phyloP scores from a whole-genome alignment of 2,113 vertebrate species.

The Syngnathus scovelli region DNA sequence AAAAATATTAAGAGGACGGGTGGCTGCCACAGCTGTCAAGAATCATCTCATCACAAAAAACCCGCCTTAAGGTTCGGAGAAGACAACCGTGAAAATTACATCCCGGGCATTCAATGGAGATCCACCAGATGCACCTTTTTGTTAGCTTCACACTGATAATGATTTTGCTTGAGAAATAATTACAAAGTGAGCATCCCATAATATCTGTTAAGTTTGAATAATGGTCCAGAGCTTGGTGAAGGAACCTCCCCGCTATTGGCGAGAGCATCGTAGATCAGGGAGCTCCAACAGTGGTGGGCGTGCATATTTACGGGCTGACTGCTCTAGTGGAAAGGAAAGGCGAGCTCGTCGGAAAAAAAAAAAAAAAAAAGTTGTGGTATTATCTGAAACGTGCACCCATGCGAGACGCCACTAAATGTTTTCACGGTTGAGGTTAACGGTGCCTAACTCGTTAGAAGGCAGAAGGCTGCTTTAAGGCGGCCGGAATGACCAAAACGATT shows the following conservation, averaged over 20 bases:
- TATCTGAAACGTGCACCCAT: constrained; percentile 18
- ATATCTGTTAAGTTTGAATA: constrained; percentile 42
- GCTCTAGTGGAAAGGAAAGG: constrained; percentile 7
- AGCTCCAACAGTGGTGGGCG: constrained; percentile 25
- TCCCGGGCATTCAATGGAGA: constrained; percentile 31
- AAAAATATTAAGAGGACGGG: constrained; percentile 26
- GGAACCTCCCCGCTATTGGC: constrained; percentile 29
- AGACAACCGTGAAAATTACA: constrained; percentile 56
- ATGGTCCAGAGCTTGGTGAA: constrained; percentile 23
- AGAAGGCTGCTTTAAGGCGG: constrained; percentile 31
- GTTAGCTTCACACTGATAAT: constrained; percentile 38
- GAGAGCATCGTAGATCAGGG: constrained; percentile 35
- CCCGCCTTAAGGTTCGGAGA: constrained; percentile 22
- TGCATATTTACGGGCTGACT: constrained; percentile 11
- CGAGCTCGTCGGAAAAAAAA: not conserved
- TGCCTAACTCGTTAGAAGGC: constrained; percentile 20
- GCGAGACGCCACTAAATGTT: not conserved
- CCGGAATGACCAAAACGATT: constrained; percentile 48
- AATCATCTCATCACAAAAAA: constrained; percentile 53
- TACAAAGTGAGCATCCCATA: constrained; percentile 55
- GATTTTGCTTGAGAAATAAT: constrained; percentile 58
- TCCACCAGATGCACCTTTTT: not conserved
- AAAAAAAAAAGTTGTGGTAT: not conserved
- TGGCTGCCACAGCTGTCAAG: constrained; percentile 54
- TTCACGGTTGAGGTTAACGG: constrained; percentile 9